These are phyloP conservation scores for Etheostoma cragini DNA, from an alignment of 2,113 vertebrate genomes.

Conservation along the genomic window DNA sequence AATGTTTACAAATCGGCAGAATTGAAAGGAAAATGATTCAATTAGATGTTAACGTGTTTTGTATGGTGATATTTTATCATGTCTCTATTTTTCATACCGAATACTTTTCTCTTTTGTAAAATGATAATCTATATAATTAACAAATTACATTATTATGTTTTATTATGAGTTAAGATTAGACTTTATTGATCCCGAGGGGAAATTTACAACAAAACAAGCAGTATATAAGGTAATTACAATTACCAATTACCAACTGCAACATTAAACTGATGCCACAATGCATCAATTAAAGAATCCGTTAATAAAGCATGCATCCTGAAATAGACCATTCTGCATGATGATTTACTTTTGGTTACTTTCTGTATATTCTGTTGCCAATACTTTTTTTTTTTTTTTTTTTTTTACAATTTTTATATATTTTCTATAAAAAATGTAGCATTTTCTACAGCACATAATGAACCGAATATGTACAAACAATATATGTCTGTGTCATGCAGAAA, in stretches of 20 bases:
- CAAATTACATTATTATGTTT: no score
- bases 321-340: neutral
- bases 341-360: neutral
- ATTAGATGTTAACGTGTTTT: neutral
- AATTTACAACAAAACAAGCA: neutral
- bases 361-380: neutral
- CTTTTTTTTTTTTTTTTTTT: neutral
- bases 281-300: neutral
- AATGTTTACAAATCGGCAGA: slow-evolving; percentile 13
- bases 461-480: no score
- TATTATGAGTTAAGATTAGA: no score
- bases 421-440: no score
- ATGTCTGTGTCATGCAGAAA: no score
- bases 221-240: neutral
- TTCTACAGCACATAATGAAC: no score
- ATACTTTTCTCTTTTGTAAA: neutral
- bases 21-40: neutral
- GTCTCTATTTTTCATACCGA: neutral
- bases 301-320: neutral
- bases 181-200: neutral
- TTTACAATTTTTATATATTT: no score
- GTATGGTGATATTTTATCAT: neutral
- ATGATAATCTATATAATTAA: neutral
- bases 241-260: neutral
- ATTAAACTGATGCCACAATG: neutral